Evolutionary conservation across 2,113 vertebrate genomes (phyloP).

Genomic region (Eretmochelys imbricata): DNA sequence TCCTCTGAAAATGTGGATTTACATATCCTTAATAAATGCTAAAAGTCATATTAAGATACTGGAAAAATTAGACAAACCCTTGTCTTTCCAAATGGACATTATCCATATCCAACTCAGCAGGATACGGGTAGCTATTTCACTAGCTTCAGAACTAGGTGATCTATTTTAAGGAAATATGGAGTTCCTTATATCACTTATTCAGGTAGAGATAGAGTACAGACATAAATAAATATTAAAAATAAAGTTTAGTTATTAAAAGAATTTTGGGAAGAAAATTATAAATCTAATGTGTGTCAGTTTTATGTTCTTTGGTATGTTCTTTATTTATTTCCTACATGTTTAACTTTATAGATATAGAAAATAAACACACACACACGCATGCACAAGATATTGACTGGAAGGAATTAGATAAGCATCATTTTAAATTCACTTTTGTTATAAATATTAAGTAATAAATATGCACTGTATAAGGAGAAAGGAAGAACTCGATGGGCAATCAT

Average conservation of each 20-base stretch:
- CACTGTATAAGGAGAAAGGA: not conserved
- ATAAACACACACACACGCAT: too few species aligned
- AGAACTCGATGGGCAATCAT: not conserved
- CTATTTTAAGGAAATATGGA: not conserved
- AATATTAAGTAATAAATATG: not conserved
- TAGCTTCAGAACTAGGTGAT: not conserved
- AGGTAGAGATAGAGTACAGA: not conserved
- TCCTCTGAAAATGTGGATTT: constrained; percentile 5
- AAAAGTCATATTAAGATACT: not conserved
- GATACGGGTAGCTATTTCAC: not conserved
- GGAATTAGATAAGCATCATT: not conserved
- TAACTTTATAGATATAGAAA: not conserved
- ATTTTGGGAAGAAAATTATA: not conserved
- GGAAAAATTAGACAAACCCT: not conserved
- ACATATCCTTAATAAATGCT: not conserved
- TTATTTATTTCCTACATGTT: not conserved
- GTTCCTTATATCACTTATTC: not conserved
- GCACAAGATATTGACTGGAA: not conserved
- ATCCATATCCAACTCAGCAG: not conserved
- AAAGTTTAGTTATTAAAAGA: not conserved
- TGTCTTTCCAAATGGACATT: not conserved
- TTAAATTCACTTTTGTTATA: not conserved
- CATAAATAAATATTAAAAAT: not conserved
- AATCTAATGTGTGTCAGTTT: fast-evolving
- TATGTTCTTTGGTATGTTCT: not conserved